These are phyloP conservation scores for Phengaris alcon DNA, from an alignment of 2,888 invertebrate species.

Conservation along the genomic window DNA sequence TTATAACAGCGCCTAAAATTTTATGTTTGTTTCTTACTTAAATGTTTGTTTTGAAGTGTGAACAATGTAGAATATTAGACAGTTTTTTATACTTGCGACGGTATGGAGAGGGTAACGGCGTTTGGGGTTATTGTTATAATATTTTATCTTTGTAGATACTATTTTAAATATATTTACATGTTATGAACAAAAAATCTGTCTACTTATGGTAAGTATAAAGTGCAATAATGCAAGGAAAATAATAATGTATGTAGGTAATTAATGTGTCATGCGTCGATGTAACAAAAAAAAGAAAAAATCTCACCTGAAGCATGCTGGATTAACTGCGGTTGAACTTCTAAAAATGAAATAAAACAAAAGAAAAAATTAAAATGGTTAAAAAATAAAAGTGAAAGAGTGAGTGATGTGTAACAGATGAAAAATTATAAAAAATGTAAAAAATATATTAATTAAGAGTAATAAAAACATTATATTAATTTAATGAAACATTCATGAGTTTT, in stretches of 20 bases:
- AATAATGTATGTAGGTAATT: slow-evolving; percentile 24
- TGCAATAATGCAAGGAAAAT: neutral
- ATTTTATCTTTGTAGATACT: too few species aligned
- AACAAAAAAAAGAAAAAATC: slow-evolving; percentile 37
- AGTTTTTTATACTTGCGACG: too few species aligned
- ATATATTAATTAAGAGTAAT: too few species aligned
- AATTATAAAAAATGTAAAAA: neutral
- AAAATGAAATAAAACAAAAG: slow-evolving; percentile 51
- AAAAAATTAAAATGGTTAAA: slow-evolving; percentile 51
- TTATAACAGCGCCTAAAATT: neutral
- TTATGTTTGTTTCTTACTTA: too few species aligned
- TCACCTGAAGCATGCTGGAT: slow-evolving; percentile 68
- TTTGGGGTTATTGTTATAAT: too few species aligned
- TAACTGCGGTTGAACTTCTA: slow-evolving; percentile 56
- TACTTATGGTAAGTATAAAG: neutral
- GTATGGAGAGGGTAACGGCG: too few species aligned
- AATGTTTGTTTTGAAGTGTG: too few species aligned
- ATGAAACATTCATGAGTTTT: neutral
- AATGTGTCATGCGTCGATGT: slow-evolving; percentile 8
- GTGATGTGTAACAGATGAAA: neutral
- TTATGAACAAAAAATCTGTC: too few species aligned
- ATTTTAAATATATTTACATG: too few species aligned
- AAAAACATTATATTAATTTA: neutral
- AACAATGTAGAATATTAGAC: too few species aligned
- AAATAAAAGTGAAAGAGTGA: too few species aligned